A percentile compares a stretch with the other conserved stretches of the same genome.
These are phyloP conservation scores for Tenodera sinensis DNA, from an alignment of 2,888 invertebrate species.

Conservation along the genomic window DNA sequence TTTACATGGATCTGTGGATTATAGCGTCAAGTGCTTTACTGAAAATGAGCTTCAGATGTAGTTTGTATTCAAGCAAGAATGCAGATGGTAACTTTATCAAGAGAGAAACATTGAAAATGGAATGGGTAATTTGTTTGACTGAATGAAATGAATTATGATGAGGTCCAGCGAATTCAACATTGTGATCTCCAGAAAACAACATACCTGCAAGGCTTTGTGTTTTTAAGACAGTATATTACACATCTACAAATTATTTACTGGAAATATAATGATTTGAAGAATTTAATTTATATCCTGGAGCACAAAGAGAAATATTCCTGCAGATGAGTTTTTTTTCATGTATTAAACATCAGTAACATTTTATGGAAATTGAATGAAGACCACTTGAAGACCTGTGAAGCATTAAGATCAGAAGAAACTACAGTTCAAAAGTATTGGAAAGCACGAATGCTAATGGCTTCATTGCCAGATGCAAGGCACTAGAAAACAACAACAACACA, in stretches of 20 bases:
- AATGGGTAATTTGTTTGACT: not conserved
- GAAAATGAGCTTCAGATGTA: not conserved
- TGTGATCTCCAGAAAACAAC: not conserved
- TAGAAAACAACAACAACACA: too few relatives aligned
- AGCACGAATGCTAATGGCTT: too few relatives aligned
- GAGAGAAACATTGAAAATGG: not conserved
- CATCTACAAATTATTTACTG: not conserved
- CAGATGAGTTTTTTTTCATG: not conserved
- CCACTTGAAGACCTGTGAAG: too few relatives aligned
- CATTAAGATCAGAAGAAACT: too few relatives aligned
- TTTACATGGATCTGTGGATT: not conserved
- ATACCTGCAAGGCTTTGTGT: not conserved
- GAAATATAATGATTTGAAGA: not conserved
- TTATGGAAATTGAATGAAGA: too few relatives aligned
- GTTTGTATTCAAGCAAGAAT: not conserved
- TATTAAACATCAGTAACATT: not conserved
- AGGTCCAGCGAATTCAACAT: not conserved
- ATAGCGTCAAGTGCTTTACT: not conserved
- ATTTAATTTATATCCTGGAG: not conserved
- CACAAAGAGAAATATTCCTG: not conserved
- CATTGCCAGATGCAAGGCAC: too few relatives aligned
- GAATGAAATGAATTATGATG: not conserved
- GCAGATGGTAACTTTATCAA: not conserved
- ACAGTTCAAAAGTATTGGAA: too few relatives aligned
- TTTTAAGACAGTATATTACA: not conserved